phyloP scores from a whole-genome alignment of 1,140 invertebrate species.

The Heliconius nattereri region DNA sequence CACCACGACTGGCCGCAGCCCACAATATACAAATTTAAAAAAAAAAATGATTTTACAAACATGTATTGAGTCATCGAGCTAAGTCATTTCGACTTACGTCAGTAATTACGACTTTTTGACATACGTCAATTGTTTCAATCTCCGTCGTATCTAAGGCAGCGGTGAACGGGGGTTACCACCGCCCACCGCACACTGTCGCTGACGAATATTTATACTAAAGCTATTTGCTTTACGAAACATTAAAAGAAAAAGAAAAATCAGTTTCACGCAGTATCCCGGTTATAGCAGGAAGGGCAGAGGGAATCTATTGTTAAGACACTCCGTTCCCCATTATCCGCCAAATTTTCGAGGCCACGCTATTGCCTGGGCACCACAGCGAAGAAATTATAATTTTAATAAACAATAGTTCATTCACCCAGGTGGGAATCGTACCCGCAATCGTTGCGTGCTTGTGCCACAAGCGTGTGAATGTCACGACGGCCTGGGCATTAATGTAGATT shows the following conservation, averaged over 20 bases:
- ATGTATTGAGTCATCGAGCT: too few species aligned
- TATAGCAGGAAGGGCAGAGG: neutral
- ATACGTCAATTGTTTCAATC: neutral
- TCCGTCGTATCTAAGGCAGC: neutral
- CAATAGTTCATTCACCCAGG: neutral
- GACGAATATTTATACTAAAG: too few species aligned
- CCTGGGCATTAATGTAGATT: too few species aligned
- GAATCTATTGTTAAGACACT: neutral
- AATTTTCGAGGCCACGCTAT: neutral
- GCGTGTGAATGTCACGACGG: too few species aligned
- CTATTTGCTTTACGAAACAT: too few species aligned
- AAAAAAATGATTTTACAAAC: too few species aligned
- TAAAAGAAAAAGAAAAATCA: too few species aligned
- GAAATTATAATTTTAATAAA: neutral
- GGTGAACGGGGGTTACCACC: neutral
- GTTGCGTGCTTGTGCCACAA: too few species aligned
- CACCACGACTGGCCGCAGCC: too few species aligned
- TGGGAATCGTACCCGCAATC: neutral
- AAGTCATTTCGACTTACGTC: neutral
- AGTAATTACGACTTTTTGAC: neutral
- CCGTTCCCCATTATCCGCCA: neutral
- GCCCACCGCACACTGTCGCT: too few species aligned
- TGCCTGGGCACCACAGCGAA: neutral
- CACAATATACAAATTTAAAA: too few species aligned
- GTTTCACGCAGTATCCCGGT: neutral